Evolutionary conservation across 2,888 invertebrate genomes (phyloP).

Genomic region (Crematogaster levior): DNA sequence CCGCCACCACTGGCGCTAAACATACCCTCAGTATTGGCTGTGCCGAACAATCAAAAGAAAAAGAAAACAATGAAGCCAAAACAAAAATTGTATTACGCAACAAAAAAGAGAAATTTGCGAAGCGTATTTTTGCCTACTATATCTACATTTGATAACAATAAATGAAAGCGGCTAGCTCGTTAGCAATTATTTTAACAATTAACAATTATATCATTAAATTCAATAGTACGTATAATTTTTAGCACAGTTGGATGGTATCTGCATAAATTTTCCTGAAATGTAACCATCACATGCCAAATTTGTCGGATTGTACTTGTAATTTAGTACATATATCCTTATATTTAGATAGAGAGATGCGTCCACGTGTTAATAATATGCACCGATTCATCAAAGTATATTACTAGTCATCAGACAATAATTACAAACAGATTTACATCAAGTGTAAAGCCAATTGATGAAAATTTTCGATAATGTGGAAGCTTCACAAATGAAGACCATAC

Average conservation of each 20-base stretch:
- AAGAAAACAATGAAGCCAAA: conserved; percentile 74
- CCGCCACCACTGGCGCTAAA: conserved; percentile 82
- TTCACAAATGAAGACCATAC: conserved; percentile 32
- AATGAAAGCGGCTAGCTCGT: conserved; percentile 34
- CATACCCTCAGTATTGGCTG: conserved; percentile 84
- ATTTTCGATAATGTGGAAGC: conserved; percentile 47
- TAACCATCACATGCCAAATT: conserved; percentile 28
- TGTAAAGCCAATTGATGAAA: conserved; percentile 48
- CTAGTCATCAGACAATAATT: conserved; percentile 47
- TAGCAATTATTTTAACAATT: conserved; percentile 43
- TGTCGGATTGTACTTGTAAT: background rate
- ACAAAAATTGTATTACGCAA: conserved; percentile 71
- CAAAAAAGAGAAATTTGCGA: conserved; percentile 62
- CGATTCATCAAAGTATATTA: background rate
- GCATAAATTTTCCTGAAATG: conserved; percentile 24
- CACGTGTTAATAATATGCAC: background rate
- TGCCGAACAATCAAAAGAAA: conserved; percentile 80
- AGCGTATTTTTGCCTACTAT: conserved; percentile 57
- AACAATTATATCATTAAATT: conserved; percentile 27
- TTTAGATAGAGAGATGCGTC: conserved; percentile 4
- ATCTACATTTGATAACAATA: conserved; percentile 35
- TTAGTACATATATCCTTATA: conserved; percentile 21
- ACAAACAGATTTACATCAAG: conserved; percentile 29
- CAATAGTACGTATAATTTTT: conserved; percentile 9
- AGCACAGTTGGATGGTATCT: conserved; percentile 13